A percentile compares a stretch with the other conserved stretches of the same genome.
These are phyloP conservation scores for Pararge aegeria DNA, from an alignment of 1,140 invertebrate species.

Conservation along the genomic window DNA sequence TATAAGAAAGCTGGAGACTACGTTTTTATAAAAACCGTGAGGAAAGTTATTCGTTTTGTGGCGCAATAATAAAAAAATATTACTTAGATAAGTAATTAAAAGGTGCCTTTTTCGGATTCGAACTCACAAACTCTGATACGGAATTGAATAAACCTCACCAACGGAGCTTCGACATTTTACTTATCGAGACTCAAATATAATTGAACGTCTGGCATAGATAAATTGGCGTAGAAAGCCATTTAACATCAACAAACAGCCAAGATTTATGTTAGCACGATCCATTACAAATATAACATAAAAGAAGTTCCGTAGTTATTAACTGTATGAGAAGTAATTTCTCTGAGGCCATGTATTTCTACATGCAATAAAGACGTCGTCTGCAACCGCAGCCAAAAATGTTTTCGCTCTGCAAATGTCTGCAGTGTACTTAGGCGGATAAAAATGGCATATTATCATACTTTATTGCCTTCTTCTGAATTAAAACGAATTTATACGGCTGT, in stretches of 20 bases:
- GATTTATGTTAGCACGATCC: constrained; percentile 23
- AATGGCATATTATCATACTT: constrained; percentile 33
- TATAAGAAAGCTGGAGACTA: too few species aligned
- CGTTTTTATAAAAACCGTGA: too few species aligned
- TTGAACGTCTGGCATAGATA: constrained; percentile 22
- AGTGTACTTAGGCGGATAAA: constrained; percentile 35
- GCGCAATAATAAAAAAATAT: neutral
- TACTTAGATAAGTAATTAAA: neutral
- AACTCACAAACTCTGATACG: neutral
- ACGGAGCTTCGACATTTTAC: constrained; percentile 2
- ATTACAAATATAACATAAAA: constrained; percentile 32
- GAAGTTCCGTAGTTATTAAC: constrained; percentile 30
- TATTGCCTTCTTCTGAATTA: constrained; percentile 27
- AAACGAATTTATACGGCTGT: constrained; percentile 20
- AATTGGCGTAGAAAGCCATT: constrained; percentile 20
- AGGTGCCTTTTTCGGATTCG: neutral
- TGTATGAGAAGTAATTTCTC: constrained; percentile 34
- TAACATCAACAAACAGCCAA: constrained; percentile 22
- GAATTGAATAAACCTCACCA: neutral
- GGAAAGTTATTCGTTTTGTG: too few species aligned
- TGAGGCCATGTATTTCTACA: constrained; percentile 34
- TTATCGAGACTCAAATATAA: constrained; percentile 4
- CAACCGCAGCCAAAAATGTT: constrained; percentile 46
- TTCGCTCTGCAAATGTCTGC: constrained; percentile 39
- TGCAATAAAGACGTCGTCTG: constrained; percentile 44